Evolutionary conservation across 2,113 vertebrate genomes (phyloP), one percentile per base, ranked within the genome.

Genomic region (Lophochroa leadbeateri): DNA sequence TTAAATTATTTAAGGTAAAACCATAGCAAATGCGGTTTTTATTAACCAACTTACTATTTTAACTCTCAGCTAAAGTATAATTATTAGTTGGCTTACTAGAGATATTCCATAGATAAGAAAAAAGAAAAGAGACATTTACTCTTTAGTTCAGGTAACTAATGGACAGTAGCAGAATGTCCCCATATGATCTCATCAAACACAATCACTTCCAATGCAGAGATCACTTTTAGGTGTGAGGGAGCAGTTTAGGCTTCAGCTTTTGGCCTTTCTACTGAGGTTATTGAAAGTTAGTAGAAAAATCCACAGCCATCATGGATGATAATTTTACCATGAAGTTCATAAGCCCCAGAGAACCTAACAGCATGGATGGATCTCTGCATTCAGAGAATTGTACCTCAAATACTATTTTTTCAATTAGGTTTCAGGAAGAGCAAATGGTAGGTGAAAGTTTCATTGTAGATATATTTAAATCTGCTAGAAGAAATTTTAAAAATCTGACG

Each of bases 1-100:
- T 99, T 86, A 99, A 99, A 97, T 98, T 99, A 96, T 99, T 99
- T 96, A 99, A 99, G 99, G 99, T 99, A 98, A 97, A 95, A 81
- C 21, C 25, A 46, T 7, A 46, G 37, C 28, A 83, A 20, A 39
- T 82, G 33, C 25, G 17, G 35, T 92, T 85, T 83, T 86, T 64
- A 85, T 58, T 90, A 49, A 81, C 17, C 50, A 35, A 33, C 8
- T 52, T 61, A 31, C 3, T 55, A 3, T 46, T 76, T 76, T 29
- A 91, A 65, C 17, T 93, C 31, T 50, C 64, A 69, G 58, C 68
- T 80, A 33, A 80, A 55, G 58, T 72, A 64, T 88, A 55, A 37
- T 37, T 76, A 6, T 47, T 68, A 63, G 2, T 35, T 93, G 50
- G 37, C 58, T 81, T 86, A 47, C 20, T 84, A 67, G 37, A 86